These are phyloP conservation scores for Tamandua tetradactyla DNA, from an alignment of 2,797 vertebrate genomes.

Conservation along the genomic window DNA sequence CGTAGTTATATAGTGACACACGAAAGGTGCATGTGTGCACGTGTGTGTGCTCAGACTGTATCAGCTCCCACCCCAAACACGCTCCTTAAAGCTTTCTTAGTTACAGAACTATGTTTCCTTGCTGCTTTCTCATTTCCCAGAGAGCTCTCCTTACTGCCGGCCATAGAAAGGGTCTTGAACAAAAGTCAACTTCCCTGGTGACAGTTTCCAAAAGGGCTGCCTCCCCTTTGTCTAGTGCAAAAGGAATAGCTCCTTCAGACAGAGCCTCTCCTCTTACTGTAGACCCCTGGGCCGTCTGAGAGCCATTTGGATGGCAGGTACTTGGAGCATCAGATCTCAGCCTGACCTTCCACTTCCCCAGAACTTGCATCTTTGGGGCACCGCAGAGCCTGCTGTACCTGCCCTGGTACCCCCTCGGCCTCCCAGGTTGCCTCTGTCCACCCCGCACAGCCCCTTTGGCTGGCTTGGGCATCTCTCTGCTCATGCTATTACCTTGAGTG, in stretches of 20 bases:
- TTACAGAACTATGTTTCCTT: neutral
- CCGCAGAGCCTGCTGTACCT: too few species aligned
- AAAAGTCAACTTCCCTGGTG: neutral
- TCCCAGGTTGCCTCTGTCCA: neutral
- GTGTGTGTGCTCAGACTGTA: neutral
- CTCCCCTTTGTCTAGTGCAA: too few species aligned
- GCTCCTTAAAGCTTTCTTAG: neutral
- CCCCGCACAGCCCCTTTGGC: rapidly evolving
- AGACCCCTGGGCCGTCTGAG: neutral
- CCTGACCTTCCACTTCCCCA: neutral
- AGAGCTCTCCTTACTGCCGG: neutral
- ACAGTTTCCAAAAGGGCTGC: neutral
- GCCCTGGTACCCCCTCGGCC: neutral
- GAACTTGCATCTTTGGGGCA: neutral
- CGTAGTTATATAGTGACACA: neutral
- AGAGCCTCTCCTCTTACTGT: neutral
- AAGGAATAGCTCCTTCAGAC: neutral
- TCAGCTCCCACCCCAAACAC: neutral
- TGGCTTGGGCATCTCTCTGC: rapidly evolving
- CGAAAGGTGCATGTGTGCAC: neutral
- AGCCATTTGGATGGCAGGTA: neutral
- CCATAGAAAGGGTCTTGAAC: neutral
- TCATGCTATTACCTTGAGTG: neutral
- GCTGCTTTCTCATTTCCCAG: neutral
- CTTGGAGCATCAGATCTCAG: neutral